Evolutionary conservation across 2,888 invertebrate species (phyloP).

Genomic region (Balanococcus diminutus): DNA sequence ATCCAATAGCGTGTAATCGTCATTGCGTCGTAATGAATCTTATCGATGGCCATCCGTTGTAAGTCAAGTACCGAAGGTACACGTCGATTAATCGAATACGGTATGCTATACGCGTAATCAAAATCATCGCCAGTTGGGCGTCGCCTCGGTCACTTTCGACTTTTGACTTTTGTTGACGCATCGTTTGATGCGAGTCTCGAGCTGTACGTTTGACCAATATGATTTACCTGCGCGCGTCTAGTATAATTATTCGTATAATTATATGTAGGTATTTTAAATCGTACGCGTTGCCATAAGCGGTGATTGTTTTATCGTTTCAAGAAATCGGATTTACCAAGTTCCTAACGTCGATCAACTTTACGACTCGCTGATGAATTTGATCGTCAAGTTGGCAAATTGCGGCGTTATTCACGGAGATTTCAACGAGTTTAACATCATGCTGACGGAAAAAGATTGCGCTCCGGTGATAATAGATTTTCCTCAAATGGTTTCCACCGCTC

Average conservation of each 20-base stretch:
- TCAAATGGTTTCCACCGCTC: constrained; percentile 96
- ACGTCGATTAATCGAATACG: too few relatives aligned
- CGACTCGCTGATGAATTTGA: constrained; percentile 91
- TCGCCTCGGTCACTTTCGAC: too few relatives aligned
- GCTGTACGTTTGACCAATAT: too few relatives aligned
- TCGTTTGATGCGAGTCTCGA: too few relatives aligned
- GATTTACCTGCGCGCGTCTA: too few relatives aligned
- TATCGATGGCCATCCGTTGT: constrained; percentile 81
- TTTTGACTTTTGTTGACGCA: too few relatives aligned
- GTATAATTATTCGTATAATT: too few relatives aligned
- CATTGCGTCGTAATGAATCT: constrained; percentile 98
- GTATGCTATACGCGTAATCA: too few relatives aligned
- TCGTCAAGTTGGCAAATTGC: constrained; percentile 86
- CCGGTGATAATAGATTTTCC: constrained; percentile 96
- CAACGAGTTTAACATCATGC: constrained; percentile 98
- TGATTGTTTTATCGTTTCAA: constrained; percentile 58
- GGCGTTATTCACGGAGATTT: constrained; percentile 99
- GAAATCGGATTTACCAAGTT: constrained; percentile 69
- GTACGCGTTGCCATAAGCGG: not conserved
- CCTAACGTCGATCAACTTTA: constrained; percentile 79
- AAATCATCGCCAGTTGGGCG: too few relatives aligned
- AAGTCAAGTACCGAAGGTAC: constrained; percentile 61
- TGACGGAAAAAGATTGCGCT: constrained; percentile 74
- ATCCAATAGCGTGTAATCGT: constrained; percentile 90
- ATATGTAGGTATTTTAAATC: too few relatives aligned